phyloP scores from a whole-genome alignment of 2,797 vertebrate genomes.

The Caiman crocodilus region DNA sequence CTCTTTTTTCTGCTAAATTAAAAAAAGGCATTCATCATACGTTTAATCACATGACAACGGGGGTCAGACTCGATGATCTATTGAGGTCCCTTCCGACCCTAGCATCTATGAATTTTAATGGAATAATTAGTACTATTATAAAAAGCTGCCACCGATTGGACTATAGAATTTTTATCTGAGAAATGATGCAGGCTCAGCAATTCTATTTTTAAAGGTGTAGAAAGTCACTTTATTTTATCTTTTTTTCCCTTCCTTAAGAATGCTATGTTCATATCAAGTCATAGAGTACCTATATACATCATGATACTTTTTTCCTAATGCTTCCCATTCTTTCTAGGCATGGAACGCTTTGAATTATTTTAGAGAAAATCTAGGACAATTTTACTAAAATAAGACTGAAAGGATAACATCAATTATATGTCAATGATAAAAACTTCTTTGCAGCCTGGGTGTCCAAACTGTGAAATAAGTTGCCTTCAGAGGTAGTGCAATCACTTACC shows the following conservation, averaged over 20 bases:
- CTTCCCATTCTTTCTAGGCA: background rate
- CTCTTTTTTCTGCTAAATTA: background rate
- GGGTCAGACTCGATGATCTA: too few species aligned
- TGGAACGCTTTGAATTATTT: background rate
- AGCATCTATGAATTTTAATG: background rate
- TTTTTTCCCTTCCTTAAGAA: background rate
- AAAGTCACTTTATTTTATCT: background rate
- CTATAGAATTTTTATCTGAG: background rate
- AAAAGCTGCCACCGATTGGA: background rate
- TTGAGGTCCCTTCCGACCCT: too few species aligned
- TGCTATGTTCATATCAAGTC: background rate
- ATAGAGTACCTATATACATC: background rate
- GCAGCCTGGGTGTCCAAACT: background rate
- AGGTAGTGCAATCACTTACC: too few species aligned
- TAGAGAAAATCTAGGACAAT: background rate
- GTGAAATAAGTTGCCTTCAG: too few species aligned
- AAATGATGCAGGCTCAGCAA: background rate
- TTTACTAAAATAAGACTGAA: background rate
- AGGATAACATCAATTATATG: background rate
- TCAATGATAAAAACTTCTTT: background rate
- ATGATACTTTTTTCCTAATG: background rate
- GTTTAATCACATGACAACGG: background rate
- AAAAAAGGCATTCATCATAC: background rate
- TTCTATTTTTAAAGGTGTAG: background rate
- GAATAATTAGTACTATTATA: background rate